These are phyloP conservation scores for Pristionchus arcanus DNA, from an alignment of 2,888 invertebrate species.

Conservation along the genomic window DNA sequence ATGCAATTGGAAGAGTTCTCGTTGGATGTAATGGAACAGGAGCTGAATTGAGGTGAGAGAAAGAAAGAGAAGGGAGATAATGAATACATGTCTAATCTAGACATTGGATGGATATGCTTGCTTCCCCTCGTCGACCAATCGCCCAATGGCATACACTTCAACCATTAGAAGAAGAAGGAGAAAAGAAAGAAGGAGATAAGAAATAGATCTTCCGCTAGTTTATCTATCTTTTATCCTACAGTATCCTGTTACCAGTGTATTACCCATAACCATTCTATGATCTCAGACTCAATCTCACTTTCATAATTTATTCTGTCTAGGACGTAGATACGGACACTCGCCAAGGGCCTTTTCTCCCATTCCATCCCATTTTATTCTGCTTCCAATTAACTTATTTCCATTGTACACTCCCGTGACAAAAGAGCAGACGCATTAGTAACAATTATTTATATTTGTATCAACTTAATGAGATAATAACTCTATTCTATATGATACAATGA, in stretches of 20 bases:
- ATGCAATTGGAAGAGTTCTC: conserved; percentile 97
- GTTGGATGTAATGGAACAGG: conserved; percentile 83
- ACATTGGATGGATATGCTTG: conserved; percentile 99
- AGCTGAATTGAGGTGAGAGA: conserved; percentile 89
- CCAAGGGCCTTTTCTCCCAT: conserved; percentile 33
- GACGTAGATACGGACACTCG: conserved; percentile 14
- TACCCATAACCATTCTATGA: background rate
- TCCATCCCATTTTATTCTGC: conserved; percentile 30
- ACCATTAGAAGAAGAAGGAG: conserved; percentile 89
- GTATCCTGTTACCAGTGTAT: conserved; percentile 10
- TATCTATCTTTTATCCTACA: background rate
- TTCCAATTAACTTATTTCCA: background rate
- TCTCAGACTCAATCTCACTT: conserved; percentile 37
- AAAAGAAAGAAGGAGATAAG: conserved; percentile 67
- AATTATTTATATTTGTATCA: conserved; percentile 45
- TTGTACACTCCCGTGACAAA: conserved; percentile 40
- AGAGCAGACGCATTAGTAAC: conserved; percentile 34
- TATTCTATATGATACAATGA: conserved; percentile 37
- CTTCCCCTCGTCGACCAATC: conserved; percentile 97
- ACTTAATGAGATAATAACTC: conserved; percentile 29
- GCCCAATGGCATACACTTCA: conserved; percentile 99
- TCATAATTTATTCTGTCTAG: conserved; percentile 35
- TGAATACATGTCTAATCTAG: conserved; percentile 51
- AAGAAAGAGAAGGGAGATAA: background rate
- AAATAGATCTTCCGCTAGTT: conserved; percentile 56